A percentile compares a stretch with the other conserved stretches of the same genome.
Conservation (phyloP, 2,797 vertebrate genomes). For the Jordanella pulchra region DNA sequence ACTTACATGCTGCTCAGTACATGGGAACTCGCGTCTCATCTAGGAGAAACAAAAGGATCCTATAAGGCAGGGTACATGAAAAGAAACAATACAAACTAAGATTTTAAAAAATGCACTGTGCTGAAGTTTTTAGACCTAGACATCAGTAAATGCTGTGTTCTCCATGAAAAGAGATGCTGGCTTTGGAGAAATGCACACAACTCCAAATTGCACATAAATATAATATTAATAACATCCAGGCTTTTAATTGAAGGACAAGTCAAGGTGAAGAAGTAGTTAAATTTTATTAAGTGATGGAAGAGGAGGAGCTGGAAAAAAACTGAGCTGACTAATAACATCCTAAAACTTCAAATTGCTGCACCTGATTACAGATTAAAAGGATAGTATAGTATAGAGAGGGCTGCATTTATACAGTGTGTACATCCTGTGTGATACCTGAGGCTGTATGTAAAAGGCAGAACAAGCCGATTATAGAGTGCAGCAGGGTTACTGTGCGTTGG, state of each 20-base stretch:
- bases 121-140: not conserved
- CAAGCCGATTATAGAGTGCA: too few relatives aligned
- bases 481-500: too few relatives aligned
- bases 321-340: not conserved
- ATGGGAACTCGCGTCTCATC: not conserved
- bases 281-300: not conserved
- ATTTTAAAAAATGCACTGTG: not conserved
- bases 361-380: not conserved
- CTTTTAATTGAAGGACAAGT: not conserved
- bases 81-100: not conserved
- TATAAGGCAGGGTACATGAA: not conserved
- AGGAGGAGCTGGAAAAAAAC: not conserved
- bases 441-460: too few relatives aligned
- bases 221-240: too few relatives aligned
- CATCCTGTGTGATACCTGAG: too few relatives aligned
- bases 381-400: not conserved
- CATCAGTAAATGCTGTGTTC: not conserved
- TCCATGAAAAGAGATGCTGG: not conserved
- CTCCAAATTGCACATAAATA: slow-evolving; percentile 1
- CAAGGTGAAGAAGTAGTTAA: not conserved
- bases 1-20: not conserved
- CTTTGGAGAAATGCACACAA: not conserved
- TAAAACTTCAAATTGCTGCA: not conserved
- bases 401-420: not conserved
- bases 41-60: not conserved